Evolutionary conservation across 2,113 vertebrate species (phyloP).

Genomic region (Cyanoliseus patagonus): DNA sequence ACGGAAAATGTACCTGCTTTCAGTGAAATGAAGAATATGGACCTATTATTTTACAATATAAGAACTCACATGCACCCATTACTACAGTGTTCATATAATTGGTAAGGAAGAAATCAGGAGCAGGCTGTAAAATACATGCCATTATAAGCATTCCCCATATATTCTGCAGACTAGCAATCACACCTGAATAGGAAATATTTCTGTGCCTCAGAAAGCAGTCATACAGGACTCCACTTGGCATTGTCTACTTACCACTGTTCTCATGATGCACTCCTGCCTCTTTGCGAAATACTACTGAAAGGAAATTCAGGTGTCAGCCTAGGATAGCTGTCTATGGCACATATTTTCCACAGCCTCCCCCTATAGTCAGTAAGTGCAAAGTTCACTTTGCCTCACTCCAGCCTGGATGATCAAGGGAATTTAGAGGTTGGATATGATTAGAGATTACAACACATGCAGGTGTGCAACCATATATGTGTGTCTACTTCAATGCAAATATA

Average conservation of each 20-base stretch:
- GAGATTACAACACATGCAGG: not conserved
- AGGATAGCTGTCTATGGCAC: not conserved
- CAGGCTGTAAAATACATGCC: not conserved
- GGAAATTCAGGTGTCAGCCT: not conserved
- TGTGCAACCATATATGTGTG: fast-evolving
- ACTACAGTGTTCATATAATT: not conserved
- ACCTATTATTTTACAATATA: not conserved
- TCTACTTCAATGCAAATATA: not conserved
- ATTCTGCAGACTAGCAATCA: not conserved
- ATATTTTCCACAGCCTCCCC: not conserved
- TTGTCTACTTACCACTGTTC: not conserved
- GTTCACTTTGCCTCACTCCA: not conserved
- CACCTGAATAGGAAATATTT: not conserved
- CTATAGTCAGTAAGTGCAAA: not conserved
- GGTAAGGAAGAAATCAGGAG: not conserved
- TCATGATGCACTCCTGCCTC: not conserved
- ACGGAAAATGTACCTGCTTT: not conserved
- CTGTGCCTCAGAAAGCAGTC: not conserved
- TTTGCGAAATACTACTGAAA: not conserved
- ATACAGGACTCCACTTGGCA: not conserved
- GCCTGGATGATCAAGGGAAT: not conserved
- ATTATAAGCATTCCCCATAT: not conserved
- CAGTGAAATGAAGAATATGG: not conserved
- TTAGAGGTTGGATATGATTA: not conserved
- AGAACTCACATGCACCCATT: not conserved